phyloP scores from a whole-genome alignment of 2,113 vertebrate species.

The Proterorhinus semilunaris region DNA sequence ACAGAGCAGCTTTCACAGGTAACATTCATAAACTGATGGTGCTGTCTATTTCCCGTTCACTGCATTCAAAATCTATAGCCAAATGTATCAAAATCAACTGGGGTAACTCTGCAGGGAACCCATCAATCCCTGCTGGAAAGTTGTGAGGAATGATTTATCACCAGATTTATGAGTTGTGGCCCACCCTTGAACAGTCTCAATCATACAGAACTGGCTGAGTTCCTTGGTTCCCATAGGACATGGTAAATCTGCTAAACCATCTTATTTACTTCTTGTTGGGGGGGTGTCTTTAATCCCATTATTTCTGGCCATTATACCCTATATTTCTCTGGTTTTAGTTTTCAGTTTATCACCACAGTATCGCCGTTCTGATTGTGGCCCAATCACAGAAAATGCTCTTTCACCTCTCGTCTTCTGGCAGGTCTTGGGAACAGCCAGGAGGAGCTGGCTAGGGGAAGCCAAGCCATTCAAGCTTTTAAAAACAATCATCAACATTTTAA shows the following conservation, averaged over 20 bases:
- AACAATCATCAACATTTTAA: too few relatives aligned
- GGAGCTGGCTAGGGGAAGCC: too few relatives aligned
- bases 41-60: background rate
- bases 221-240: conserved; percentile 40
- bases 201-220: background rate
- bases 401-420: too few relatives aligned
- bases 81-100: conserved; percentile 12
- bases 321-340: background rate
- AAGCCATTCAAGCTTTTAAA: too few relatives aligned
- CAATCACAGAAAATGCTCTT: too few relatives aligned
- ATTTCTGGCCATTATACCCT: background rate
- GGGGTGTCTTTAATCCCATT: conserved; percentile 24
- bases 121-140: conserved; percentile 17
- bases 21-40: background rate
- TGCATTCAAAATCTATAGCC: background rate
- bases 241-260: conserved; percentile 32
- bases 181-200: background rate
- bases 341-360: too few relatives aligned
- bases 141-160: conserved; percentile 24
- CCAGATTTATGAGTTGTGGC: conserved; percentile 43
- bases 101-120: background rate
- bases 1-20: background rate
- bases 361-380: too few relatives aligned
- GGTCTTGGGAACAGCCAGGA: too few relatives aligned
- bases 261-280: conserved; percentile 28